phyloP scores from a whole-genome alignment of 2,888 invertebrate genomes.

The Amorpha juglandis region DNA sequence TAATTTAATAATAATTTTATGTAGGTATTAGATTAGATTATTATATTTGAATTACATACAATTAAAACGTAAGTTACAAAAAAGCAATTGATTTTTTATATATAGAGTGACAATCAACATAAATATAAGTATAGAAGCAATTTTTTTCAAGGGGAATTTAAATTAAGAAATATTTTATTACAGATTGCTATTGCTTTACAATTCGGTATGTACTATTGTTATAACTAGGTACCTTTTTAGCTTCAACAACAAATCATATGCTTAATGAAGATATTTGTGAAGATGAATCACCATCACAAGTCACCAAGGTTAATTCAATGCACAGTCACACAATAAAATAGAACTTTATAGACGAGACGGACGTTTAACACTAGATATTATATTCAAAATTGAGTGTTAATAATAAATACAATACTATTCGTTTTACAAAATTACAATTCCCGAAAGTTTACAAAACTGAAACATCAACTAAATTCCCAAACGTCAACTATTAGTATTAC shows the following conservation, averaged over 20 bases:
- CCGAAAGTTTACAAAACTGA: conserved; percentile 5
- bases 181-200: neutral
- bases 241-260: conserved; percentile 1
- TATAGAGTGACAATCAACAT: too few species aligned
- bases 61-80: too few species aligned
- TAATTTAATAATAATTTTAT: too few species aligned
- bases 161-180: too few species aligned
- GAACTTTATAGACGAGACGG: neutral
- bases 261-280: conserved; percentile 40
- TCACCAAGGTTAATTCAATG: conserved; percentile 31
- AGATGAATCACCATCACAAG: conserved; percentile 55
- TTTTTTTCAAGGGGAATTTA: too few species aligned
- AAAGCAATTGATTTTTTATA: too few species aligned
- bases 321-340: neutral
- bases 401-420: neutral
- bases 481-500: too few species aligned
- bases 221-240: neutral
- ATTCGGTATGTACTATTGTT: neutral
- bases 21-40: too few species aligned
- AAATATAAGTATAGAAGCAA: too few species aligned
- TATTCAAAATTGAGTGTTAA: neutral
- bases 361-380: neutral
- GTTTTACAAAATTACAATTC: conserved; percentile 8
- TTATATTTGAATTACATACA: too few species aligned
- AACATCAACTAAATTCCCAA: too few species aligned